A percentile compares a stretch with the other conserved stretches of the same genome.
Evolutionary conservation across 92 coral and sea anemone species (phyloP).

Genomic region (Phenganax stokvisi): DNA sequence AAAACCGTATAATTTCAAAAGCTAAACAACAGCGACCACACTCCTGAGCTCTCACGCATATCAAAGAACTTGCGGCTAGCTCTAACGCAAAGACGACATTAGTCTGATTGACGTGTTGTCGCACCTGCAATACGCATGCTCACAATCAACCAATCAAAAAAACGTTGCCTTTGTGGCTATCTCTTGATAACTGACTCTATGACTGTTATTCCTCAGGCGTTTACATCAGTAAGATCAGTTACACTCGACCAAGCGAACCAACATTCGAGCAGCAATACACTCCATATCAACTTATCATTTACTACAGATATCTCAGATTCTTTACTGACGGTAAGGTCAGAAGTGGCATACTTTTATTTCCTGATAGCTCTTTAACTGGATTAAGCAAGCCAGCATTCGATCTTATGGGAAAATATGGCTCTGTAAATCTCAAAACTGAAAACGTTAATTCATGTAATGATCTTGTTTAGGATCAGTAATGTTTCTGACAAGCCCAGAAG

Average conservation of each 20-base stretch:
- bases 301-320: slow-evolving; percentile 82
- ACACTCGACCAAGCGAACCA: slow-evolving; percentile 75
- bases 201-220: slow-evolving; percentile 57
- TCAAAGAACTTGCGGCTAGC: too few species aligned
- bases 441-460: not conserved
- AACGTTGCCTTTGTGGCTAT: too few species aligned
- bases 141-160: too few species aligned
- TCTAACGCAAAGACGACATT: too few species aligned
- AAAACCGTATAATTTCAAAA: too few species aligned
- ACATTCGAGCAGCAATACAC: slow-evolving; percentile 61
- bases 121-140: too few species aligned
- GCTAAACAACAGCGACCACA: too few species aligned
- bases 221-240: slow-evolving; percentile 84
- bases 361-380: not conserved
- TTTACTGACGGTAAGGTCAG: slow-evolving; percentile 62
- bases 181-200: too few species aligned
- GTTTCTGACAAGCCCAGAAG: slow-evolving; percentile 74
- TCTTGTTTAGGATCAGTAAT: slow-evolving; percentile 53
- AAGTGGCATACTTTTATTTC: not conserved
- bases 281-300: slow-evolving; percentile 70
- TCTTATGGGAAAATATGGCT: not conserved
- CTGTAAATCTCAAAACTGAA: not conserved
- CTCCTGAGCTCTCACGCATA: too few species aligned
- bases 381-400: not conserved
- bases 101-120: too few species aligned